Evolutionary conservation across 2,797 vertebrate genomes (phyloP), one percentile per base, ranked within the genome.

Genomic region (Hylomyscus alleni): DNA sequence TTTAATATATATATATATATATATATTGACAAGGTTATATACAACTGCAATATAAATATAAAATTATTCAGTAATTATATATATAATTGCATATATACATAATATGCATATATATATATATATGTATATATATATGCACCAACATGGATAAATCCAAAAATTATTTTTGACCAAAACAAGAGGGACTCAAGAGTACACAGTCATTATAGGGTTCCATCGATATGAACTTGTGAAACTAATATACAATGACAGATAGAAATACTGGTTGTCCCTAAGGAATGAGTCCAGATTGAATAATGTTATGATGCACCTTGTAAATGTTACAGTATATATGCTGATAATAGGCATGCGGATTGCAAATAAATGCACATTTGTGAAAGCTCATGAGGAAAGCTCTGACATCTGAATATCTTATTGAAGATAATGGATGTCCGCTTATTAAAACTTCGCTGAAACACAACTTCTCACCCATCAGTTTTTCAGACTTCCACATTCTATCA

Each of bases 191-290:
- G 26, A 81, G 4, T n/a, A 56, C 31, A 50, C 47, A 75, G 19
- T 50, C 47, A 76, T 22, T 40, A 7, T 31, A 93, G 82, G 22
- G 65, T 20, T 73, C 11, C 1, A 87, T 65, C 78, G 50, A 95
- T 44, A 84, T 47, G 54, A 90, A 72, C 3, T 90, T 91, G 47
- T 0, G 77, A 88, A 94, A 60, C 4, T 78, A 94, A 91, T 75
- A 73, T 8, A 65, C 11, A 40, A 22, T 50, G 69, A 65, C 15
- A 82, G 52, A 92, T 65, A 17, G 72, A 44, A 90, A 44, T 76
- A 89, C 1, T 69, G 13, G 4, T 72, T 67, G 4, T 56, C 72
- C 73, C 65, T 81, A 17, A 10, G 10, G 50, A 90, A 9, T 29
- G 75, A 6, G 4, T 17, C 44, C 44, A 37, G 26, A 84, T n/a